Conservation (phyloP, 53 echinoderm and acorn worm genomes). For the Patiria pectinifera region DNA sequence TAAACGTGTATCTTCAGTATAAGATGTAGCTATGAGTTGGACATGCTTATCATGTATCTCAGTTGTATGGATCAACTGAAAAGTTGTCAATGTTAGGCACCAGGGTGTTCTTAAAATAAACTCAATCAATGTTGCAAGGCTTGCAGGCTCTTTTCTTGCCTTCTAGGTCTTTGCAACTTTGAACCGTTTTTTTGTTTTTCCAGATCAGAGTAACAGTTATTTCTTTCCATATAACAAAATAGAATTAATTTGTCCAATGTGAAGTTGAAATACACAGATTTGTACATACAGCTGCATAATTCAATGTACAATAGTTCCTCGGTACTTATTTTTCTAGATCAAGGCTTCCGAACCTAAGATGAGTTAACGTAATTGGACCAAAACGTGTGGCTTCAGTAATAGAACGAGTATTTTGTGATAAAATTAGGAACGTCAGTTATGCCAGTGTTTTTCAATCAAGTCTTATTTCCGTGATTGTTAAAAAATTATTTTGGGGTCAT, state of each 20-base stretch:
- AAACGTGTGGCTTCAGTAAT: not conserved
- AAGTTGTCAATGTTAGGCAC: not conserved
- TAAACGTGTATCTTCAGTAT: not conserved
- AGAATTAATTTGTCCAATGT: not conserved
- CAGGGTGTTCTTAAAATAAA: too few relatives aligned
- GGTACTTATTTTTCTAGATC: slow-evolving; percentile 22
- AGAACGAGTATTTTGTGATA: not conserved
- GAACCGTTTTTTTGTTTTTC: not conserved
- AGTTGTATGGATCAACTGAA: not conserved
- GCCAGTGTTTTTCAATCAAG: not conserved
- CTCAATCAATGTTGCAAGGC: too few relatives aligned
- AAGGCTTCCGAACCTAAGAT: not conserved
- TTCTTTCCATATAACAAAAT: not conserved
- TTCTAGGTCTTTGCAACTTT: not conserved
- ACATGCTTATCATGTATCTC: not conserved
- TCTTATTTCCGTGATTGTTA: not conserved
- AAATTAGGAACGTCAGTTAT: not conserved
- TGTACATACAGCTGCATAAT: slow-evolving; percentile 7
- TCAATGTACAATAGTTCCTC: not conserved
- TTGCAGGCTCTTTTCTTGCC: not conserved
- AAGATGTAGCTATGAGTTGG: not conserved
- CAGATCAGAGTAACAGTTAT: not conserved
- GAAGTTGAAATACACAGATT: not conserved
- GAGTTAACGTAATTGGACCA: not conserved
- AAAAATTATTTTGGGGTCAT: too few relatives aligned